phyloP scores from a whole-genome alignment of 2,113 vertebrate genomes.

The Rhipidura dahli region DNA sequence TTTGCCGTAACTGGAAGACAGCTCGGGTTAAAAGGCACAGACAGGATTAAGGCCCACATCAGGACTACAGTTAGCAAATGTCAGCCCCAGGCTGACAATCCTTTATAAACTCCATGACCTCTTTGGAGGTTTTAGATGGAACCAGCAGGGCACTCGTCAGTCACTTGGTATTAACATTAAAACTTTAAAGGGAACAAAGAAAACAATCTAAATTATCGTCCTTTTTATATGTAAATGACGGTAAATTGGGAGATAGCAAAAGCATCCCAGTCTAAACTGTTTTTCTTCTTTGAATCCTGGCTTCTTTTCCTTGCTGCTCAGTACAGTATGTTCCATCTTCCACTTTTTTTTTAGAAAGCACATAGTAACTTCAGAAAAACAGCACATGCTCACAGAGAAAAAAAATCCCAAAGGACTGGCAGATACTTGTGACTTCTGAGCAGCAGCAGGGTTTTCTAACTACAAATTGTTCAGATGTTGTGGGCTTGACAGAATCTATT shows the following conservation, averaged over 20 bases:
- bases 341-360: conserved; percentile 40
- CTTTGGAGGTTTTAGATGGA: neutral
- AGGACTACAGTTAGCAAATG: neutral
- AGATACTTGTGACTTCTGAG: conserved; percentile 55
- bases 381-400: conserved; percentile 54
- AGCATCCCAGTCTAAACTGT: neutral
- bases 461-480: conserved; percentile 65
- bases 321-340: conserved; percentile 40
- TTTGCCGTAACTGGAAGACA: neutral
- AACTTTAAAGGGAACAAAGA: neutral
- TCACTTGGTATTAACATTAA: neutral
- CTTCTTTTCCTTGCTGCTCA: neutral
- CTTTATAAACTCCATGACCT: neutral
- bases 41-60: neutral
- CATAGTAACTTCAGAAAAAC: conserved; percentile 61
- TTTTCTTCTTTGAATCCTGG: neutral
- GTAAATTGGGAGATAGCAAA: neutral
- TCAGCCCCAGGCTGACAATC: neutral
- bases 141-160: neutral
- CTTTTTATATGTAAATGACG: neutral
- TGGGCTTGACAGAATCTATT: conserved; percentile 62
- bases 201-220: neutral
- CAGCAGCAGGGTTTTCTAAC: conserved; percentile 43
- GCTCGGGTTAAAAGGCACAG: neutral
- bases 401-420: conserved; percentile 40